These are phyloP conservation scores for Mirounga angustirostris DNA, from an alignment of 2,113 vertebrate species.

Conservation along the genomic window DNA sequence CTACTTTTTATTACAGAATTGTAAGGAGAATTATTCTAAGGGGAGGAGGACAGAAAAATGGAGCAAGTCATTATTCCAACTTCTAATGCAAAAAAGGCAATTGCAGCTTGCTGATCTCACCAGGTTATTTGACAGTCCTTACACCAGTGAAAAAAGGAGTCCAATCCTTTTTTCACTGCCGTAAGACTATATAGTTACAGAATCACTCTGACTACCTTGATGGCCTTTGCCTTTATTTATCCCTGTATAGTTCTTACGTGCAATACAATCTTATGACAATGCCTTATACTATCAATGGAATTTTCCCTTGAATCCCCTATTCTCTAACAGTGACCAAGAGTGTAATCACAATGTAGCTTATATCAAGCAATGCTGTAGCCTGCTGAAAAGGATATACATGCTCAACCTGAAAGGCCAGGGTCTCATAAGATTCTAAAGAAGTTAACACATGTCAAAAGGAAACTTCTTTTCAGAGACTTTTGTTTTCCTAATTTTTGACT, in stretches of 20 bases:
- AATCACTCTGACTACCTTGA: not conserved
- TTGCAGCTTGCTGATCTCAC: not conserved
- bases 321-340: not conserved
- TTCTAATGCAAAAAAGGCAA: not conserved
- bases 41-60: not conserved
- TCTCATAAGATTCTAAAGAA: not conserved
- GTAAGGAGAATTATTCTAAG: not conserved
- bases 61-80: not conserved
- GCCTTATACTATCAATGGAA: not conserved
- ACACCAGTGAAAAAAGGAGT: too few relatives aligned
- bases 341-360: not conserved
- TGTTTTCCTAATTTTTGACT: not conserved
- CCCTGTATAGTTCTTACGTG: not conserved
- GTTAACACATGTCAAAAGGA: not conserved
- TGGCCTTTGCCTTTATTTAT: not conserved
- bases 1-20: not conserved
- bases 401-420: not conserved
- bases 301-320: not conserved
- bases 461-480: not conserved
- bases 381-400: not conserved
- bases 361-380: not conserved
- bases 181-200: not conserved
- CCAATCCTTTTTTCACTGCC: not conserved
- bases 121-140: not conserved
- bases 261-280: not conserved